A percentile compares a stretch with the other conserved stretches of the same genome.
These are phyloP conservation scores for Ceuthmochares aereus DNA, from an alignment of 2,113 vertebrate genomes.

Conservation along the genomic window DNA sequence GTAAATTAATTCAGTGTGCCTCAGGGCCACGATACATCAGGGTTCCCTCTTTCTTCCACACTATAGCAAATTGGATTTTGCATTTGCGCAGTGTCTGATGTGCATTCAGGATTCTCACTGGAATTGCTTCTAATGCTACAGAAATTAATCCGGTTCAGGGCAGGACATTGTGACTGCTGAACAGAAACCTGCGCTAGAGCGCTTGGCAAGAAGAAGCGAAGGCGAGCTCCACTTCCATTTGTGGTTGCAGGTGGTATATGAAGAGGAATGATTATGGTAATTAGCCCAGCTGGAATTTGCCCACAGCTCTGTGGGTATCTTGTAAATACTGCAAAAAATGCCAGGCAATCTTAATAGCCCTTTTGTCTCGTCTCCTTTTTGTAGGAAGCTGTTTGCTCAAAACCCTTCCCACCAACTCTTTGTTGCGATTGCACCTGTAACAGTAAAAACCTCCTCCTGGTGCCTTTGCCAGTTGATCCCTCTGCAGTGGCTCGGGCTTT, in stretches of 20 bases:
- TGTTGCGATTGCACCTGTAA: neutral
- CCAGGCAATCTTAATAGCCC: neutral
- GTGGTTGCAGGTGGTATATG: conserved; percentile 25
- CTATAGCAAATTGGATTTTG: neutral
- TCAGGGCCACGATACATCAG: neutral
- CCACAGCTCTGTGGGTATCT: conserved; percentile 20
- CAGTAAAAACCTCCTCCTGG: neutral
- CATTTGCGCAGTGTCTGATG: neutral
- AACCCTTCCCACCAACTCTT: neutral
- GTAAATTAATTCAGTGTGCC: neutral
- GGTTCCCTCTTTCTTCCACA: neutral
- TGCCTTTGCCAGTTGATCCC: neutral
- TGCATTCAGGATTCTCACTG: neutral
- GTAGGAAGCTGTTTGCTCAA: neutral
- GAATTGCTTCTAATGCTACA: neutral
- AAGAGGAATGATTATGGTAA: conserved; percentile 19
- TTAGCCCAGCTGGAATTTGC: conserved; percentile 56
- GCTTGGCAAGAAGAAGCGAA: neutral
- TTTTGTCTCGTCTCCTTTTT: neutral
- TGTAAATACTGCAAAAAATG: conserved; percentile 30
- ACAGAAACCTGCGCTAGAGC: neutral
- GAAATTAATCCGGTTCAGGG: neutral
- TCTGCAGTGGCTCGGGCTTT: neutral
- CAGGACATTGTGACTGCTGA: neutral
- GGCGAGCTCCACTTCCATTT: neutral